Evolutionary conservation across 2,797 vertebrate genomes (phyloP).

Genomic region (Podarcis lilfordi): DNA sequence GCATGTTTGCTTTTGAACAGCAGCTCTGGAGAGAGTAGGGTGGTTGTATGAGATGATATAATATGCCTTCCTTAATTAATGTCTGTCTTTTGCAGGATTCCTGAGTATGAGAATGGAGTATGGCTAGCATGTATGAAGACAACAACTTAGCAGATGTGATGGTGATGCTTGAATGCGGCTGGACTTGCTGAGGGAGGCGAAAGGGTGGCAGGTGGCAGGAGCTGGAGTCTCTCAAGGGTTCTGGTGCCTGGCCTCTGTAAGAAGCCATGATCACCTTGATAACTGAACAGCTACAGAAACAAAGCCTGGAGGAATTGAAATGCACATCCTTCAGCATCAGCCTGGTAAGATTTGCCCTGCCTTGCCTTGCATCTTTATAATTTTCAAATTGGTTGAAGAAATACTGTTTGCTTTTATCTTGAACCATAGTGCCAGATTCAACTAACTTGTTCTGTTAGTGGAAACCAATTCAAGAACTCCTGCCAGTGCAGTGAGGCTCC

Average conservation of each 20-base stretch:
- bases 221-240: conserved; percentile 53
- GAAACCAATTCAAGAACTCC: too few relatives aligned
- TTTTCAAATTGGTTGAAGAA: neutral
- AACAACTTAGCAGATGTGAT: conserved; percentile 8
- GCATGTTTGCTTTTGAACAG: neutral
- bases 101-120: conserved; percentile 4
- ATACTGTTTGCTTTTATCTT: neutral
- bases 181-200: conserved; percentile 26
- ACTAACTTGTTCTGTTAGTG: too few relatives aligned
- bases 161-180: conserved; percentile 1
- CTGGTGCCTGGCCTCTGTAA: conserved; percentile 66
- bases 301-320: conserved; percentile 87
- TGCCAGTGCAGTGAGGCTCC: too few relatives aligned
- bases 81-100: conserved; percentile 11
- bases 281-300: conserved; percentile 85
- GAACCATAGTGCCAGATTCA: neutral
- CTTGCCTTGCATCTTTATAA: neutral
- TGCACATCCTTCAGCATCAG: conserved; percentile 83
- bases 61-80: neutral
- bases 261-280: conserved; percentile 87
- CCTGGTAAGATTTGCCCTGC: conserved; percentile 80
- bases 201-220: conserved; percentile 7
- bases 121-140: conserved; percentile 24
- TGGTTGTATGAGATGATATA: neutral
- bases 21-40: neutral